Evolutionary conservation across 2,113 vertebrate species (phyloP).

Genomic region (Labeo catla): DNA sequence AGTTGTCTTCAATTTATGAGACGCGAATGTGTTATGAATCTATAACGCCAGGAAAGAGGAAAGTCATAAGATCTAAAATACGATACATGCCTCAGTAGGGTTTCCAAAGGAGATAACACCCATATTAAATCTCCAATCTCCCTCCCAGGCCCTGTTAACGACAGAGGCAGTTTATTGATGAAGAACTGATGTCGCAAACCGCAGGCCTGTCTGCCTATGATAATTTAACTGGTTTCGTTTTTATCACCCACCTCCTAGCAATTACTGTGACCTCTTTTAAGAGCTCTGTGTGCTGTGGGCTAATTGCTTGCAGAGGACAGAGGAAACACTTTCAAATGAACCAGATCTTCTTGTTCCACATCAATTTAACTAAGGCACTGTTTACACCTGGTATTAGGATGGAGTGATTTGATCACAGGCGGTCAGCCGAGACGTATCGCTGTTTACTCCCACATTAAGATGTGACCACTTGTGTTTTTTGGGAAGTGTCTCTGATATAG

Average conservation of each 20-base stretch:
- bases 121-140: constrained; percentile 36
- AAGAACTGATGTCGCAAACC: constrained; percentile 29
- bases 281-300: constrained; percentile 7
- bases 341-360: background rate
- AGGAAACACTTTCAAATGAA: constrained; percentile 28
- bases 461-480: background rate
- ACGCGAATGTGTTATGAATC: constrained; percentile 23
- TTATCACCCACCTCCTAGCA: constrained; percentile 31
- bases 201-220: constrained; percentile 6
- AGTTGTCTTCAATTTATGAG: constrained; percentile 40
- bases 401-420: constrained; percentile 8
- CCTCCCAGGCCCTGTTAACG: constrained; percentile 29
- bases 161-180: constrained; percentile 39
- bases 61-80: constrained; percentile 28
- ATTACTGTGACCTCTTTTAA: constrained; percentile 36
- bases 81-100: constrained; percentile 24
- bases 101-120: constrained; percentile 34
- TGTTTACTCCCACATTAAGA: background rate
- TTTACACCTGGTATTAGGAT: background rate
- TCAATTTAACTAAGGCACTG: constrained; percentile 9
- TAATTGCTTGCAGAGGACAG: constrained; percentile 43
- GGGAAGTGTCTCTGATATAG: background rate
- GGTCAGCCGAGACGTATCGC: background rate
- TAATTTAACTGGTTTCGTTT: constrained; percentile 41
- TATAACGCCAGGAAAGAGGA: constrained; percentile 11